A percentile compares a stretch with the other conserved stretches of the same genome.
These are phyloP conservation scores for Babylonia areolata DNA, from an alignment of 1,140 invertebrate species.

Conservation along the genomic window DNA sequence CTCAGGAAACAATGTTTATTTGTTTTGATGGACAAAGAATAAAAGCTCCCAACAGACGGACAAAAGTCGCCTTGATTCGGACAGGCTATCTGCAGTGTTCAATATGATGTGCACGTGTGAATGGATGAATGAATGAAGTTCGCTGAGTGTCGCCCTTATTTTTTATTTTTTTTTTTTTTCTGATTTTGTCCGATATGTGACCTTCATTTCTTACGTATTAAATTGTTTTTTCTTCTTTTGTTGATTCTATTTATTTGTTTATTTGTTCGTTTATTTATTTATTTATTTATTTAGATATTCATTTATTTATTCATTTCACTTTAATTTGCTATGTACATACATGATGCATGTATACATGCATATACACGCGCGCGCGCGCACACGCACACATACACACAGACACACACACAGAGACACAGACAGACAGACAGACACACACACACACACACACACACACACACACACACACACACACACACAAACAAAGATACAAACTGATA, in stretches of 20 bases:
- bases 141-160: too few relatives aligned
- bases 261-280: neutral
- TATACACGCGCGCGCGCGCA: neutral
- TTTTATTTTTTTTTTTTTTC: neutral
- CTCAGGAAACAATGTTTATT: too few relatives aligned
- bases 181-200: neutral
- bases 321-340: too few relatives aligned
- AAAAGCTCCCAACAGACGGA: too few relatives aligned
- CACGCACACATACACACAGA: neutral
- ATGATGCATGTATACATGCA: too few relatives aligned
- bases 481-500: neutral
- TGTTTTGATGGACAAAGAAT: too few relatives aligned
- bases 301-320: neutral
- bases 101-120: too few relatives aligned
- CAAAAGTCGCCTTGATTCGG: too few relatives aligned
- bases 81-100: too few relatives aligned
- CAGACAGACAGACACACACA: neutral
- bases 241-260: neutral
- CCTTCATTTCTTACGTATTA: neutral
- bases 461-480: slow-evolving; percentile 2
- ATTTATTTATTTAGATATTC: neutral
- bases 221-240: too few relatives aligned
- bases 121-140: too few relatives aligned
- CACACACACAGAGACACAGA: neutral
- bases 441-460: slow-evolving; percentile 7